Percentiles rank a stretch among this genome's conserved stretches.
phyloP scores from a whole-genome alignment of 2,888 invertebrate species.

The Scaeva pyrastri region DNA sequence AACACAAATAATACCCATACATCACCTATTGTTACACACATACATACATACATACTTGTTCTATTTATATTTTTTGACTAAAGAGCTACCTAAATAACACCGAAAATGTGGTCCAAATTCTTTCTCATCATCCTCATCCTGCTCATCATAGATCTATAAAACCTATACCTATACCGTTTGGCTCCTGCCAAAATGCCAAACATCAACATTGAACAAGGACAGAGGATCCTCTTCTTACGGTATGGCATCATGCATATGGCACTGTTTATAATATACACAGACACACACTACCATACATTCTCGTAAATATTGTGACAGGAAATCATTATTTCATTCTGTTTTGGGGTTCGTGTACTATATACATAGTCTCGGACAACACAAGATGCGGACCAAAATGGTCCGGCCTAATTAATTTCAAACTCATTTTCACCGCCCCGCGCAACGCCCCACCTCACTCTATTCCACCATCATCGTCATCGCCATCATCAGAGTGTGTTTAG shows the following conservation, averaged over 20 bases:
- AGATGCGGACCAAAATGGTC: slow-evolving; percentile 3
- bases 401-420: slow-evolving; percentile 24
- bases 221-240: too few relatives aligned
- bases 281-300: too few relatives aligned
- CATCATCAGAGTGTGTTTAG: too few relatives aligned
- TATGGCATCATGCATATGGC: not conserved
- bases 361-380: not conserved
- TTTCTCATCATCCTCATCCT: not conserved
- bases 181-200: not conserved
- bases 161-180: not conserved
- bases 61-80: slow-evolving; percentile 61
- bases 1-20: too few relatives aligned
- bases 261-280: too few relatives aligned
- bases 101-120: slow-evolving; percentile 47
- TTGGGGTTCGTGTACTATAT: too few relatives aligned
- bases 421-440: not conserved
- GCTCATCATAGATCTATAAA: not conserved
- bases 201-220: not conserved
- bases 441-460: not conserved
- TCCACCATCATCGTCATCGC: too few relatives aligned
- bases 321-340: slow-evolving; percentile 21
- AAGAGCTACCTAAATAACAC: slow-evolving; percentile 57
- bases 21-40: too few relatives aligned
- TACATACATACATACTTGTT: slow-evolving; percentile 32
- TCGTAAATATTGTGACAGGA: slow-evolving; percentile 35